Base-by-base conservation (phyloP, 2,113 vertebrate genomes). In the Vireo altiloquus region DNA sequence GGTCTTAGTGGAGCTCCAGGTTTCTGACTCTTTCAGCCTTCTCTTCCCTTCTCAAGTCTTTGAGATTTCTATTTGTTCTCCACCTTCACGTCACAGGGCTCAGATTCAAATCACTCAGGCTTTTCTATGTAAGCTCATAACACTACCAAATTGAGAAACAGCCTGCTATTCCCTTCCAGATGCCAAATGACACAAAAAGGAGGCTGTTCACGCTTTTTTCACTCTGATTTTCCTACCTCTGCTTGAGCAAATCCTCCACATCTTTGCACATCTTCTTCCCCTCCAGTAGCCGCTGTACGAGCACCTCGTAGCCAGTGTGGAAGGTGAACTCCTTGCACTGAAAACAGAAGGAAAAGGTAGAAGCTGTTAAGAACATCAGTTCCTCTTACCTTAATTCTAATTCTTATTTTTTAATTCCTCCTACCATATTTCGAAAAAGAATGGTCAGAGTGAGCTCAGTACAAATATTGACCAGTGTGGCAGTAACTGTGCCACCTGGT, bases 211-310 rank as follows among this genome's bases (percentile, higher is more conserved):
- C 22, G 7, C 6, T 17, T 64, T 40, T 35, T 31, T 31, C 14
- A 9, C 15, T 53, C 35, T 52, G 14, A 44, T 72, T 82, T 49
- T 68, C 91, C 94, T 96, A 98, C 99, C 99, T 99, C 98, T 99
- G 98, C 94, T 99, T 98, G 75, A 99, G 97, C 60, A 99, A 97
- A 50, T 99, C 99, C 90, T 99, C 99, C 96, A 99, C 97, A 13
- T 99, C 99, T 94, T 99, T 99, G 97, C 99, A 99, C 88, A 99
- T 99, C 80, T 98, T 98, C 61, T 98, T 98, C 17, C 99, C 99
- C 4, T 99, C 99, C 90, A 97, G 95, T 16, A 99, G 97, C 89
- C 98, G 97, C 90, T 99, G 98, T 35, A 98, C 61, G 3, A 99
- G 97, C 3, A 95, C 94, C 68, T 99, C 99, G 0, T 99, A 99